Conservation (phyloP, 2,113 vertebrate genomes). For the Lichenostomus cassidix region DNA sequence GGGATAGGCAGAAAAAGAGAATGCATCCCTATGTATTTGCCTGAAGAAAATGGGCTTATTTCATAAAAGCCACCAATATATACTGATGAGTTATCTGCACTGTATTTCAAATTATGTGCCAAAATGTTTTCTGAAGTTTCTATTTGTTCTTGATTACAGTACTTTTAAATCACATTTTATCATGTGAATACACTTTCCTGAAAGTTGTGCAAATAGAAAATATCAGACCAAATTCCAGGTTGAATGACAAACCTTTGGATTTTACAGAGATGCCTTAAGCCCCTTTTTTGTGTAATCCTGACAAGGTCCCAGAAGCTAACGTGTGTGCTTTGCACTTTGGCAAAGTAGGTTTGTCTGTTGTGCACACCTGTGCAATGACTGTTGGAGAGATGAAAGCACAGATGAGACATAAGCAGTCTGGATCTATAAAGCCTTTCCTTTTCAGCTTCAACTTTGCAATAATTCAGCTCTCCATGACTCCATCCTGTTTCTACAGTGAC, state of each 20-base stretch:
- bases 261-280: background rate
- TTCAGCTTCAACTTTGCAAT: background rate
- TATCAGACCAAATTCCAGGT: background rate
- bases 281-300: background rate
- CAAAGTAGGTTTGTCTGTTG: rapidly evolving
- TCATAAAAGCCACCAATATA: background rate
- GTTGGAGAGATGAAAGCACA: background rate
- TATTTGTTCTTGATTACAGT: background rate
- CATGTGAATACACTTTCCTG: background rate
- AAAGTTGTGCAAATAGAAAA: background rate
- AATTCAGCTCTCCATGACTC: background rate
- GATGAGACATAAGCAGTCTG: background rate
- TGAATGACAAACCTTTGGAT: background rate
- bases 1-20: background rate
- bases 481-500: background rate
- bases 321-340: background rate
- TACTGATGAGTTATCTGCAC: background rate
- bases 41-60: background rate
- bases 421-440: background rate
- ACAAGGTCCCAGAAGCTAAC: background rate
- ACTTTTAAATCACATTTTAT: background rate
- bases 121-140: background rate
- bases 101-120: background rate
- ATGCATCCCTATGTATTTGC: background rate
- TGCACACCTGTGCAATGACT: background rate